A percentile compares a stretch with the other conserved stretches of the same genome.
Conservation (phyloP, 1,140 invertebrate species). For the Venustaconcha ellipsiformis region DNA sequence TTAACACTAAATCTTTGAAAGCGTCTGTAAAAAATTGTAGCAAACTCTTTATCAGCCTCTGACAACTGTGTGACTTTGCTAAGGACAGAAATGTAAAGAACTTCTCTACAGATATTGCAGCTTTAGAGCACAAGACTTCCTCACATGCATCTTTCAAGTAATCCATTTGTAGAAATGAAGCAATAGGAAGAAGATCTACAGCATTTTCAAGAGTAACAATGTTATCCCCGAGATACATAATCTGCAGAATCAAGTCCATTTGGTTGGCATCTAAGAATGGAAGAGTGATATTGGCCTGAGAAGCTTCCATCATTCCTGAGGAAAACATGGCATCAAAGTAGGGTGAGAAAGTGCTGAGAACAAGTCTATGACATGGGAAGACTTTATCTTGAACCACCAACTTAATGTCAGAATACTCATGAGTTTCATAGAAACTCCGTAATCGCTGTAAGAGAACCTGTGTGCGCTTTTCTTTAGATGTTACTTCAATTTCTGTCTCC, state of each 20-base stretch:
- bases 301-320: conserved; percentile 59
- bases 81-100: no score
- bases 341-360: conserved; percentile 49
- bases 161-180: conserved; percentile 56
- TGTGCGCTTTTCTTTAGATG: no score
- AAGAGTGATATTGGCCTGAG: conserved; percentile 54
- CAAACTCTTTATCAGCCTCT: no score
- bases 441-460: no score
- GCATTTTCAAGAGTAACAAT: conserved; percentile 51
- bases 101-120: no score
- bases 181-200: conserved; percentile 52
- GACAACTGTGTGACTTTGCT: no score
- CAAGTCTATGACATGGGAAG: conserved; percentile 47
- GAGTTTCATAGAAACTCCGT: not conserved
- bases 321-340: conserved; percentile 59
- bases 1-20: no score
- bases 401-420: conserved; percentile 42
- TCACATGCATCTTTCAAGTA: conserved; percentile 54
- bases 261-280: conserved; percentile 52
- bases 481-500: no score
- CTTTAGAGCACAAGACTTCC: conserved; percentile 35
- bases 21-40: no score
- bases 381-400: conserved; percentile 36
- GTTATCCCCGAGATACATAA: conserved; percentile 53
- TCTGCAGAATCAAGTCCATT: conserved; percentile 51